Conservation (phyloP, 2,888 invertebrate genomes). For the Clistopyga incitator region DNA sequence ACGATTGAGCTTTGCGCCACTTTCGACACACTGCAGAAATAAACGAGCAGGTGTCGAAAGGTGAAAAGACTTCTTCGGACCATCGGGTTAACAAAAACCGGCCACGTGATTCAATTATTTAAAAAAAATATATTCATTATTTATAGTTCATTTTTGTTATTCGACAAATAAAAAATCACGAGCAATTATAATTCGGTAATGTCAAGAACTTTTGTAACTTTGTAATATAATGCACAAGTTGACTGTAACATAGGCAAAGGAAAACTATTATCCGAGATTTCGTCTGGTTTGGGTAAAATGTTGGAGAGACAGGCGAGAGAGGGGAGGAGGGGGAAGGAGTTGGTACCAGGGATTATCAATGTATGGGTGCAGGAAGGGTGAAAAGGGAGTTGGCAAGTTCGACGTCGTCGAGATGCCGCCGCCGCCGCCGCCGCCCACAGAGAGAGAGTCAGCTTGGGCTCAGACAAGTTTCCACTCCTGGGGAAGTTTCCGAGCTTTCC, state of each 20-base stretch:
- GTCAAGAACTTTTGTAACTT: neutral
- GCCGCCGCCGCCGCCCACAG: constrained; percentile 31
- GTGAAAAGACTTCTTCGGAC: constrained; percentile 59
- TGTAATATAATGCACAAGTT: constrained; percentile 10
- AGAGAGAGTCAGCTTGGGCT: constrained; percentile 50
- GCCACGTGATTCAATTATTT: too few relatives aligned
- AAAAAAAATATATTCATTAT: too few relatives aligned
- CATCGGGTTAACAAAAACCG: neutral
- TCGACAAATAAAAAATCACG: neutral
- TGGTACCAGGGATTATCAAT: constrained; percentile 61
- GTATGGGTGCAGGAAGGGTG: constrained; percentile 47
- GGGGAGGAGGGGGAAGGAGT: constrained; percentile 26
- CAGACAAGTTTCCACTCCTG: constrained; percentile 60
- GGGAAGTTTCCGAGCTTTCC: constrained; percentile 57
- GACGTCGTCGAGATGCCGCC: constrained; percentile 55
- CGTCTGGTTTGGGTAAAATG: constrained; percentile 57
- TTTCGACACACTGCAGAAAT: constrained; percentile 18
- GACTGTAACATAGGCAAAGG: constrained; percentile 57
- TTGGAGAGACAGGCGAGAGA: constrained; percentile 31
- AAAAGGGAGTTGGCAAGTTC: constrained; percentile 60
- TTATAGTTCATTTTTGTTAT: too few relatives aligned
- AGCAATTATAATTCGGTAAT: neutral
- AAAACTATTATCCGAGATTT: constrained; percentile 68
- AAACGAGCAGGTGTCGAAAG: constrained; percentile 66
- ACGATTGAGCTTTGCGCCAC: constrained; percentile 31